These are phyloP conservation scores for Phymorhynchus buccinoides DNA, from an alignment of 1,140 invertebrate genomes.

Conservation along the genomic window DNA sequence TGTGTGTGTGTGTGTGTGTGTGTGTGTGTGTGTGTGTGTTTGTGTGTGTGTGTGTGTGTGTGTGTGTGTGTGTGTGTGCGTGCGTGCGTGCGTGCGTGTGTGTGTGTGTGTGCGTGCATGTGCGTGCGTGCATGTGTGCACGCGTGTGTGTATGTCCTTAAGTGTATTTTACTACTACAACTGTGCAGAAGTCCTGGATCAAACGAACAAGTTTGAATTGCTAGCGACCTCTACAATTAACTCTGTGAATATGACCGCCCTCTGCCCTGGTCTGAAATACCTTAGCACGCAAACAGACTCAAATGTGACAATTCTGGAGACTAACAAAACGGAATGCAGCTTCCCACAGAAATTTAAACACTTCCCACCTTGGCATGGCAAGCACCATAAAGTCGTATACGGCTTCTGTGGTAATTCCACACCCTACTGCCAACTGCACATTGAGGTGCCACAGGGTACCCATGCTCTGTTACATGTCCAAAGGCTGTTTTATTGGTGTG, in stretches of 20 bases:
- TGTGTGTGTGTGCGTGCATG: not conserved
- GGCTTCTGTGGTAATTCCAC: too few relatives aligned
- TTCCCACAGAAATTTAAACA: not conserved
- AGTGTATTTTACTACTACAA: too few relatives aligned
- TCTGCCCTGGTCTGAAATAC: not conserved
- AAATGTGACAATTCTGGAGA: not conserved
- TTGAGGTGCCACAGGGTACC: too few relatives aligned
- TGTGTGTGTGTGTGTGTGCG: constrained; percentile 10
- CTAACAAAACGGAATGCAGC: not conserved
- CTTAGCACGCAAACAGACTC: not conserved
- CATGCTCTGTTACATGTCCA: too few relatives aligned
- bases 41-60: constrained; percentile 2
- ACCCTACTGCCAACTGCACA: too few relatives aligned
- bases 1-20: constrained; percentile 10
- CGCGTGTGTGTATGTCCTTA: too few relatives aligned
- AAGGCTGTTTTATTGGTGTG: too few relatives aligned
- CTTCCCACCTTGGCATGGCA: not conserved
- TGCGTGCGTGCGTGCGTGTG: constrained; percentile 4
- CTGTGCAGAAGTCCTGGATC: not conserved
- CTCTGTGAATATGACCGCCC: not conserved
- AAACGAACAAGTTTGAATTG: not conserved
- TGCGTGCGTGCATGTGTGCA: not conserved
- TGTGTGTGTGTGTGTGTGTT: too few relatives aligned
- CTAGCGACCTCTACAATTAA: too few relatives aligned
- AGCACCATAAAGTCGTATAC: not conserved